Percentiles rank a stretch among this genome's conserved stretches.
phyloP scores from a whole-genome alignment of 1,140 invertebrate species.

The Panagrolaimus sp. region DNA sequence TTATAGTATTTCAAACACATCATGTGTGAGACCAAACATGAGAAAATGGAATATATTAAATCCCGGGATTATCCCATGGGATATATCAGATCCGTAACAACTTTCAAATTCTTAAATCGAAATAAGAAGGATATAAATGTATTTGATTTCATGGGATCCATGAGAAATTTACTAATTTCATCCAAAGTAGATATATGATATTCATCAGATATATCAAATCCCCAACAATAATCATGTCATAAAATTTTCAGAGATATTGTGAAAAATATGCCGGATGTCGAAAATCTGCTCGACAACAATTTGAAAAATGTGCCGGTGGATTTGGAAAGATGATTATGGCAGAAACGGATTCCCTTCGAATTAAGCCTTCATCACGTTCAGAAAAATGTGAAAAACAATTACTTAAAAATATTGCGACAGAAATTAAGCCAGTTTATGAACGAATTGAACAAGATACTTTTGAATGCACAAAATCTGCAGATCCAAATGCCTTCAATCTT shows the following conservation, averaged over 20 bases:
- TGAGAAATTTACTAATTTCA: no score
- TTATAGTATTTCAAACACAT: no score
- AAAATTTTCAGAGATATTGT: not conserved
- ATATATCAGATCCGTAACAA: no score
- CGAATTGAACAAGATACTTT: slow-evolving; percentile 5
- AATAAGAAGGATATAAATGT: no score
- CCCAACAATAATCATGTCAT: no score
- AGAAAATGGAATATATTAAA: no score
- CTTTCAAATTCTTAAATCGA: no score
- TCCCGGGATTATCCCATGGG: no score
- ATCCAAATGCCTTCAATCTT: not conserved
- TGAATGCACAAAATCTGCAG: not conserved
- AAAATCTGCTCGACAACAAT: not conserved
- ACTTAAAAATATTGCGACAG: not conserved
- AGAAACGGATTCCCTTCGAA: not conserved
- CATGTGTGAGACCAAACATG: no score
- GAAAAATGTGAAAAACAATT: slow-evolving; percentile 10
- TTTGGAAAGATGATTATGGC: not conserved
- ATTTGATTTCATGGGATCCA: no score
- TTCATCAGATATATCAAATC: no score
- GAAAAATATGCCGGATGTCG: slow-evolving; percentile 7
- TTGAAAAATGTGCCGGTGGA: slow-evolving; percentile 3
- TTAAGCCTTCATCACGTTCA: not conserved
- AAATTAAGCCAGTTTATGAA: slow-evolving; percentile 3
- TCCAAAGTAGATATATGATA: no score